These are phyloP conservation scores for Kryphioiulus occultus DNA, from an alignment of 2,888 invertebrate genomes.

Conservation along the genomic window DNA sequence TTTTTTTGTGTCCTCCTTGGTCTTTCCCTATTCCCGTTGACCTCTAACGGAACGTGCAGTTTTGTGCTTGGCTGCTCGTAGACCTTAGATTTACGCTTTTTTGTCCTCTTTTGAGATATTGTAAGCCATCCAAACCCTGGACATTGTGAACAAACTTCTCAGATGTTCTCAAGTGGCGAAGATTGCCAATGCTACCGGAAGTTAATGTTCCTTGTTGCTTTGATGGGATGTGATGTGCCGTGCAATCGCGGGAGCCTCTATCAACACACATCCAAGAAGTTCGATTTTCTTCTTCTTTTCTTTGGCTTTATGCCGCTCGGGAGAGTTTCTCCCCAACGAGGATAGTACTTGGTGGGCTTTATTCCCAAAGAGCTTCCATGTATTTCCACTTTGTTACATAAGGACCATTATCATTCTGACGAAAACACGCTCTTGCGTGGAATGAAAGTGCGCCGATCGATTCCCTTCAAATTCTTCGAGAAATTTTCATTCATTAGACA, in stretches of 20 bases:
- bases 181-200: conserved; percentile 23
- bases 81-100: conserved; percentile 15
- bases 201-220: conserved; percentile 23
- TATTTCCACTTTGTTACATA: conserved; percentile 23
- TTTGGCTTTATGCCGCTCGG: background rate
- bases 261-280: conserved; percentile 15
- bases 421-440: conserved; percentile 4
- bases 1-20: background rate
- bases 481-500: conserved; percentile 11
- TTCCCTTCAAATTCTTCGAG: background rate
- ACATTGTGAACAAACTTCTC: conserved; percentile 23
- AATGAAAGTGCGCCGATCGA: background rate
- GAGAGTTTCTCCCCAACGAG: background rate
- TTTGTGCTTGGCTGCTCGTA: background rate
- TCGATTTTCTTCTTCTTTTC: conserved; percentile 12
- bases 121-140: conserved; percentile 9
- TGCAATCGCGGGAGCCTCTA: conserved; percentile 17
- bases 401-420: conserved; percentile 23
- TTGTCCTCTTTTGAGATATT: conserved; percentile 16
- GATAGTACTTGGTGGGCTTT: conserved; percentile 17
- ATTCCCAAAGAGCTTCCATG: conserved; percentile 7
- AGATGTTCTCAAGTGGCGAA: conserved; percentile 23
- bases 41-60: conserved; percentile 1
- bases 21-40: conserved; percentile 23
- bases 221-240: conserved; percentile 23